Base-by-base conservation (phyloP, 2,113 vertebrate genomes). In the Nycticorax nycticorax region DNA sequence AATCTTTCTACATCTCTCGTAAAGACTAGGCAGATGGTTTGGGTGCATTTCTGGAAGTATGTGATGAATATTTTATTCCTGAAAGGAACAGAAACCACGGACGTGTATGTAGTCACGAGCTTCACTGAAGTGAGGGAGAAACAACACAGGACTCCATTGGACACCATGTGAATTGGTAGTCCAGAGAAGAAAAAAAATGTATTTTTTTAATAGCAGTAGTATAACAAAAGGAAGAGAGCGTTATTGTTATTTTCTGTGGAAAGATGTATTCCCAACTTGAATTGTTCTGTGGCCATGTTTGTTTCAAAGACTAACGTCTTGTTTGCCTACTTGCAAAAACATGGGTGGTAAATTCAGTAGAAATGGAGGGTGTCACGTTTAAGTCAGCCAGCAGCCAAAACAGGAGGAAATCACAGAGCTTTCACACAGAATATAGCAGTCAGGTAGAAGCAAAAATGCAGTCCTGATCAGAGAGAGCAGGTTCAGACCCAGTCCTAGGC, bases 31-130 rank as follows among this genome's bases (percentile, higher is more conserved):
- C 69, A 95, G 83, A 92, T 73, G 86, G 62, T 62, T 96, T 87
- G 32, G 27, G 59, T 93, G 83, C 80, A 47, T 87, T 95, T 89
- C 80, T 89, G 3, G 85, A 89, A 94, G 81, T 30, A 52, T 35
- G 21, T 79, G 73, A 87, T 89, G 83, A 95, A 94, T 96, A 89
- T 92, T 94, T 96, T 62, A 89, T 83, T 76, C 35, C 39, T 82
- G 64, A 93, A 88, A 95, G 43, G 28, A 95, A 77, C 1, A 62
- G 72, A 90, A 88, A 74, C 39, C 23, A 56, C 47, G 35, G 48
- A 81, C 0, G 3, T 50, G 37, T 62, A 26, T 43, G 47, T 47
- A 84, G 63, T 67, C 41, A 48, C 35, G 68, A 86, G 59, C 33
- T 56, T 74, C 6, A 2, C 47, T 33, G 66, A 84, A 79, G 21